Conservation (phyloP, 2,888 invertebrate species). For the Holacanthella duospinosa region DNA sequence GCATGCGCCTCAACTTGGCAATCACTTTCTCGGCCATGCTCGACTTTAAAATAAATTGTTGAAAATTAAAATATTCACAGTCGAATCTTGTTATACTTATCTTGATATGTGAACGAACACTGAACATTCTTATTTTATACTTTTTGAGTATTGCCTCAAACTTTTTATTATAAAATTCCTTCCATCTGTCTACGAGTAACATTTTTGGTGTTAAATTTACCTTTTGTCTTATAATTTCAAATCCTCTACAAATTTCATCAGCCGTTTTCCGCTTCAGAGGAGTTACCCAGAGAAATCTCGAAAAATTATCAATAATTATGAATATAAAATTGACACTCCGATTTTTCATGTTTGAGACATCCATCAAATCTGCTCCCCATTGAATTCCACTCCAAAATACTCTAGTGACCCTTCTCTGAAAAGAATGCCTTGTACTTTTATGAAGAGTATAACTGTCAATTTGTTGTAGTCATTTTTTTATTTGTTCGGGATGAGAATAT, state of each 20-base stretch:
- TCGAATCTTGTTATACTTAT: too few species aligned
- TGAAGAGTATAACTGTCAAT: neutral
- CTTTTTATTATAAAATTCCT: neutral
- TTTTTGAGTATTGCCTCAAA: neutral
- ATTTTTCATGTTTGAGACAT: neutral
- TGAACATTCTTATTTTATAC: neutral
- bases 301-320: neutral
- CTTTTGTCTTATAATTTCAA: neutral
- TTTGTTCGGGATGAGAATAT: neutral
- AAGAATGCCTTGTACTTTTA: neutral
- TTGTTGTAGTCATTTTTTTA: neutral
- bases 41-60: too few species aligned
- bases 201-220: neutral
- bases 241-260: neutral
- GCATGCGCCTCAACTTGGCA: neutral
- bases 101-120: neutral
- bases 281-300: neutral
- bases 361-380: neutral
- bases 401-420: neutral
- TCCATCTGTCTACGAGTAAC: neutral
- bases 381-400: neutral
- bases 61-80: too few species aligned
- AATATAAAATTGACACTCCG: neutral
- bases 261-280: neutral
- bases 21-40: neutral